These are phyloP conservation scores for Todiramphus saurophagus DNA, from an alignment of 2,113 vertebrate genomes.

Conservation along the genomic window DNA sequence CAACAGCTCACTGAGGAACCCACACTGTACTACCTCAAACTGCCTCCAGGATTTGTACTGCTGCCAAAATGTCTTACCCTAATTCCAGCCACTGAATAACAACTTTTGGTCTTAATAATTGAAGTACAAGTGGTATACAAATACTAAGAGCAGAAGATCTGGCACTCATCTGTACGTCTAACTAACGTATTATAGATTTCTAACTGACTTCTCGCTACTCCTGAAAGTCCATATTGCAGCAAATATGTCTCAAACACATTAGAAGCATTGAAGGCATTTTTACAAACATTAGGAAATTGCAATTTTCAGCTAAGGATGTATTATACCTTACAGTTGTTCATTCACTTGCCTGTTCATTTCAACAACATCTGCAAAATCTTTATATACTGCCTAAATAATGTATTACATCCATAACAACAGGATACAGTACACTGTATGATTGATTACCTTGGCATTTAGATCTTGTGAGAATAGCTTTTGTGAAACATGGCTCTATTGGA, in stretches of 20 bases:
- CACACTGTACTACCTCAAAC: neutral
- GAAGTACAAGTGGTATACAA: neutral
- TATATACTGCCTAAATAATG: conserved; percentile 40
- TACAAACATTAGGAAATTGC: neutral
- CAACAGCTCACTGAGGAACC: neutral
- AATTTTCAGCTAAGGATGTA: conserved; percentile 30
- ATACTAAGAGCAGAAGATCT: neutral
- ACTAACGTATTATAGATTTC: neutral
- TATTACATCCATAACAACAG: conserved; percentile 40
- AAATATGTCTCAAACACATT: neutral
- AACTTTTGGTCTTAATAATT: neutral
- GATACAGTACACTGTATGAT: neutral
- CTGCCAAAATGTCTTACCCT: neutral
- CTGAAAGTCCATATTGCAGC: neutral
- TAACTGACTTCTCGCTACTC: neutral
- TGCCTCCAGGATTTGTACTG: neutral
- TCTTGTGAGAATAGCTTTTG: conserved; percentile 30
- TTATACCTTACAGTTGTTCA: neutral
- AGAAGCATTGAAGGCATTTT: neutral
- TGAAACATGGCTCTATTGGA: conserved; percentile 32
- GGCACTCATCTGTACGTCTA: neutral
- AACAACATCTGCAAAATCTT: conserved; percentile 48
- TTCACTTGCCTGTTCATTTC: conserved; percentile 5
- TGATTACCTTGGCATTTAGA: conserved; percentile 53
- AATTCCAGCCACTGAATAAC: neutral